A percentile compares a stretch with the other conserved stretches of the same genome.
These are phyloP conservation scores for Caerostris extrusa DNA, from an alignment of 1,140 invertebrate species.

Conservation along the genomic window DNA sequence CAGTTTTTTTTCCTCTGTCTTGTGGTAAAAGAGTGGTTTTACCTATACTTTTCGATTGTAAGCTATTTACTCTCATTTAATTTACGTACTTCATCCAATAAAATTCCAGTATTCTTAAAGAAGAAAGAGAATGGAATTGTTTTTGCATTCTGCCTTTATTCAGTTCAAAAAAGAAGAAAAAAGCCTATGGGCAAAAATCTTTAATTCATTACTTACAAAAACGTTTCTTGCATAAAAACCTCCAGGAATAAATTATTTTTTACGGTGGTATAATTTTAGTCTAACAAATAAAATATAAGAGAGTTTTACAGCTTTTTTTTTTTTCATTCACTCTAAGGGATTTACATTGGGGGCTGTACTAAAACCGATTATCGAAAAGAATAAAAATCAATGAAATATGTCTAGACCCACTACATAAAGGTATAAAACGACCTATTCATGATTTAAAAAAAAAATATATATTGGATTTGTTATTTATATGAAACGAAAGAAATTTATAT, in stretches of 20 bases:
- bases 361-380: not conserved
- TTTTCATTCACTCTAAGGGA: not conserved
- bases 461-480: too few species aligned
- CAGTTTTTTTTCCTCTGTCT: constrained; percentile 13
- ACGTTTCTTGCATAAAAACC: constrained; percentile 44
- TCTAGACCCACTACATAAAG: too few species aligned
- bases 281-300: not conserved
- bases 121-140: constrained; percentile 39
- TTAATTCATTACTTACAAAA: constrained; percentile 72
- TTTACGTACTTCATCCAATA: constrained; percentile 64
- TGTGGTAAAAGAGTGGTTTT: not conserved
- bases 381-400: too few species aligned
- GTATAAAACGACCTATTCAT: too few species aligned
- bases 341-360: not conserved
- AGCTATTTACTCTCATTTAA: constrained; percentile 74
- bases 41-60: constrained; percentile 26
- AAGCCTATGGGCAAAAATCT: constrained; percentile 64
- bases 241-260: constrained; percentile 50
- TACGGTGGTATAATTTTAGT: constrained; percentile 66
- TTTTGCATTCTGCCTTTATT: constrained; percentile 5
- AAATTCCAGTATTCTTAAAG: constrained; percentile 45
- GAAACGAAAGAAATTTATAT: too few species aligned
- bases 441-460: too few species aligned
- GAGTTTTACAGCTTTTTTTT: not conserved
- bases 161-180: not conserved